Evolutionary conservation across 2,888 invertebrate genomes (phyloP).

Genomic region (Theodoxus fluviatilis): DNA sequence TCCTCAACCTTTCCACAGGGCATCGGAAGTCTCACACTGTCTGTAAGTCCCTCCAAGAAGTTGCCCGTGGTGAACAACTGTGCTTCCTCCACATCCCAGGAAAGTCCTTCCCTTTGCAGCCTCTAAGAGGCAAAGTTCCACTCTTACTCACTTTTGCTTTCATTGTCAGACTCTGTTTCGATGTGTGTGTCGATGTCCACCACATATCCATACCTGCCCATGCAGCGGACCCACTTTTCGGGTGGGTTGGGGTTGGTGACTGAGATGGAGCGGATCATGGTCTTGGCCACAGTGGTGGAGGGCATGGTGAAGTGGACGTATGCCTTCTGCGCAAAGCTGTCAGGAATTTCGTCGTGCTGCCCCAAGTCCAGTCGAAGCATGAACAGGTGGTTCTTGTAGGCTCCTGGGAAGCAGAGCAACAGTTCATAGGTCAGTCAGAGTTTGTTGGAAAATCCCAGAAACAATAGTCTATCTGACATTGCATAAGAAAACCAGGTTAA

Average conservation of each 20-base stretch:
- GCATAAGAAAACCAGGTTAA: too few species aligned
- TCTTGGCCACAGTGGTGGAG: constrained; percentile 81
- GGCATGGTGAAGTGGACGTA: constrained; percentile 99
- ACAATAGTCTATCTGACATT: too few species aligned
- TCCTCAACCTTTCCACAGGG: too few species aligned
- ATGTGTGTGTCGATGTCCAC: constrained; percentile 58
- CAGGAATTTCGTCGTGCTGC: constrained; percentile 96
- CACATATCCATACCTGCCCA: constrained; percentile 81
- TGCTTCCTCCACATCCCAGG: too few species aligned
- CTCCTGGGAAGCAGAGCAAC: constrained; percentile 74
- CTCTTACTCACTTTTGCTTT: constrained; percentile 25
- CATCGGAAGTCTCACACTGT: too few species aligned
- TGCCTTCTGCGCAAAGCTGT: constrained; percentile 85
- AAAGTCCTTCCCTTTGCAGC: background rate
- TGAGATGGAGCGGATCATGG: constrained; percentile 86
- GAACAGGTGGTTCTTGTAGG: constrained; percentile 96
- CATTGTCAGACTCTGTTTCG: constrained; percentile 36
- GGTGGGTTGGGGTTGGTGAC: constrained; percentile 77
- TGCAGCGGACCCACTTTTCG: constrained; percentile 96
- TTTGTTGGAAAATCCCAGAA: too few species aligned
- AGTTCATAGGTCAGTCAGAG: too few species aligned
- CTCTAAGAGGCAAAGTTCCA: background rate
- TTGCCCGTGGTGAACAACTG: too few species aligned
- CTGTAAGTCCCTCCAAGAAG: too few species aligned
- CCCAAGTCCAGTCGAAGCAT: constrained; percentile 93